Evolutionary conservation across 2,888 invertebrate genomes (phyloP).

Genomic region (Rapana venosa): DNA sequence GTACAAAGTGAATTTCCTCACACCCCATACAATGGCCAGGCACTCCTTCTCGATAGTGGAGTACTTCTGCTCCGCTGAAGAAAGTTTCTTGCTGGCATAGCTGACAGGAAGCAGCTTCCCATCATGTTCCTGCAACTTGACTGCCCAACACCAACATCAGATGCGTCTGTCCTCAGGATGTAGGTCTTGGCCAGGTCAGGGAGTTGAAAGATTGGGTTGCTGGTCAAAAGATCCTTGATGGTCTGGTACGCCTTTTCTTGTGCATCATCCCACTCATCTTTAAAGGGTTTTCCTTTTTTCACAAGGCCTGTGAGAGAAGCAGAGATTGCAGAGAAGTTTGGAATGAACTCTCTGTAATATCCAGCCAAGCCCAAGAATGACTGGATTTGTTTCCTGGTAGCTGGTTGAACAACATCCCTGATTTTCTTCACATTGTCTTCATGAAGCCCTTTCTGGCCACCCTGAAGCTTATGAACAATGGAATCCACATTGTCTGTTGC

Average conservation of each 20-base stretch:
- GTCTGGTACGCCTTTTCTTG: neutral
- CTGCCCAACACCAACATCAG: neutral
- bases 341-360: neutral
- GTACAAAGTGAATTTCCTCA: neutral
- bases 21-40: conserved; percentile 3
- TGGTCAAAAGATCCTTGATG: neutral
- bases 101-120: neutral
- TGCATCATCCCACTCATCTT: neutral
- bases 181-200: neutral
- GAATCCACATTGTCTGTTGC: neutral
- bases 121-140: neutral
- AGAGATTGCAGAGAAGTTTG: neutral
- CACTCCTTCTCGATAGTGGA: neutral
- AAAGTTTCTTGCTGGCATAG: conserved; percentile 11
- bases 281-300: neutral
- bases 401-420: neutral
- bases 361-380: too few relatives aligned
- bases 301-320: neutral
- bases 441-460: neutral
- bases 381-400: too few relatives aligned
- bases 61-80: neutral
- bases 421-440: neutral
- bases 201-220: neutral
- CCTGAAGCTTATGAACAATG: neutral
- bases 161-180: conserved; percentile 1